Evolutionary conservation across 2,797 vertebrate species (phyloP).

Genomic region (Paramormyrops hopkinsi): DNA sequence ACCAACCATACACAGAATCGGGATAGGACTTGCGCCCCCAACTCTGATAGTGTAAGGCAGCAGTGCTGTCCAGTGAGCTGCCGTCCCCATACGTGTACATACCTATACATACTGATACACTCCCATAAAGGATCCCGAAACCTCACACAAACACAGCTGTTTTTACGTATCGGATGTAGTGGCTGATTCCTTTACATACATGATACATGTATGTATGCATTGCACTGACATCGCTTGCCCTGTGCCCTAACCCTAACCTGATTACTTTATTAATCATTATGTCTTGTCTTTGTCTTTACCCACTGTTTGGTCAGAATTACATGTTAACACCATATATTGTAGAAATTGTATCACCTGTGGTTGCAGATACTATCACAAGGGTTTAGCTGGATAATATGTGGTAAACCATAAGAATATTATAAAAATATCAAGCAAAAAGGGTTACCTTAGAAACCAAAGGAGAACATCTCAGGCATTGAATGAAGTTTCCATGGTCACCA

Average conservation of each 20-base stretch:
- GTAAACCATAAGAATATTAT: not conserved
- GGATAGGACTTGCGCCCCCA: not conserved
- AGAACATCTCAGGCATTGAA: not conserved
- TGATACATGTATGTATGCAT: not conserved
- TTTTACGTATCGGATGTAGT: not conserved
- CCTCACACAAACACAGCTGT: not conserved
- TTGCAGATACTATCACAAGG: not conserved
- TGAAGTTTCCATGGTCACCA: constrained; percentile 7
- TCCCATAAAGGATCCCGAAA: not conserved
- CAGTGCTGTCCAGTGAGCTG: not conserved
- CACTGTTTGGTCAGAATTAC: not conserved
- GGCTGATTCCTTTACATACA: not conserved
- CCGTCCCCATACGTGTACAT: not conserved
- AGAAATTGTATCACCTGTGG: not conserved
- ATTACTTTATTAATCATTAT: not conserved
- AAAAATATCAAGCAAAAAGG: not conserved
- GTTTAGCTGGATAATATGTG: not conserved
- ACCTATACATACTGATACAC: not conserved
- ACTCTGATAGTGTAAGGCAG: not conserved
- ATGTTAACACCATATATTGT: not conserved
- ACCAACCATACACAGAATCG: not conserved
- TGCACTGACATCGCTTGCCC: not conserved
- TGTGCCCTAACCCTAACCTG: not conserved
- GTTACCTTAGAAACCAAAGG: constrained; percentile 2
- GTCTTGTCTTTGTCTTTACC: not conserved